These are phyloP conservation scores for Scomberomorus guttatus DNA, from an alignment of 2,797 vertebrate species.

Conservation along the genomic window DNA sequence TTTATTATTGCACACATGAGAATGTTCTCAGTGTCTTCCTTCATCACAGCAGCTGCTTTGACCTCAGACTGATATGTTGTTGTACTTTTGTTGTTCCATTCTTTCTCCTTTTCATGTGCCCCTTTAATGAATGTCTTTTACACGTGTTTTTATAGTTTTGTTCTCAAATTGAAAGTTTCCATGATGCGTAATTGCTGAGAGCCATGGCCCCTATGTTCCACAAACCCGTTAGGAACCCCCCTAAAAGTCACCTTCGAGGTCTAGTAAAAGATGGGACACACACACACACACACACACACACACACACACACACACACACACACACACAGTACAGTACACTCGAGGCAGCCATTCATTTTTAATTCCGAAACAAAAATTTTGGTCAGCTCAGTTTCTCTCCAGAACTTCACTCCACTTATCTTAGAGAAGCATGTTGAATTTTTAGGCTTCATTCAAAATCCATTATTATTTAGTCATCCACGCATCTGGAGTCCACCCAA, in stretches of 20 bases:
- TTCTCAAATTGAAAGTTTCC: not conserved
- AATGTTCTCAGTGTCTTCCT: conserved; percentile 16
- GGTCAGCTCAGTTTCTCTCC: no score
- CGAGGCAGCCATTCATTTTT: not conserved
- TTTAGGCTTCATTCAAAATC: not conserved
- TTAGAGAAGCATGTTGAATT: no score
- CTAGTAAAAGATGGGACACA: not conserved
- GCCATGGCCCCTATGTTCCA: not conserved
- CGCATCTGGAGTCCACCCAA: conserved; percentile 38
- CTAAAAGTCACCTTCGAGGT: not conserved
- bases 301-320: not conserved
- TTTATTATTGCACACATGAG: conserved; percentile 56
- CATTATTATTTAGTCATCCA: conserved; percentile 11
- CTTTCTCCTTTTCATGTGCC: not conserved
- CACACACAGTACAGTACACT: not conserved
- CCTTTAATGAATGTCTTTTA: not conserved
- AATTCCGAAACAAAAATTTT: no score
- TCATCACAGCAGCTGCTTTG: conserved; percentile 9
- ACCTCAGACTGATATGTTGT: conserved; percentile 13
- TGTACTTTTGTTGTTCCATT: not conserved
- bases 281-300: not conserved
- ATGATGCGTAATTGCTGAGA: not conserved
- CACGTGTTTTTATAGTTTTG: not conserved
- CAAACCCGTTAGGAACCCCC: not conserved
- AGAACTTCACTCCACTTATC: no score